Evolutionary conservation across 2,888 invertebrate genomes (phyloP).

Genomic region (Sarcophaga rosellei): DNA sequence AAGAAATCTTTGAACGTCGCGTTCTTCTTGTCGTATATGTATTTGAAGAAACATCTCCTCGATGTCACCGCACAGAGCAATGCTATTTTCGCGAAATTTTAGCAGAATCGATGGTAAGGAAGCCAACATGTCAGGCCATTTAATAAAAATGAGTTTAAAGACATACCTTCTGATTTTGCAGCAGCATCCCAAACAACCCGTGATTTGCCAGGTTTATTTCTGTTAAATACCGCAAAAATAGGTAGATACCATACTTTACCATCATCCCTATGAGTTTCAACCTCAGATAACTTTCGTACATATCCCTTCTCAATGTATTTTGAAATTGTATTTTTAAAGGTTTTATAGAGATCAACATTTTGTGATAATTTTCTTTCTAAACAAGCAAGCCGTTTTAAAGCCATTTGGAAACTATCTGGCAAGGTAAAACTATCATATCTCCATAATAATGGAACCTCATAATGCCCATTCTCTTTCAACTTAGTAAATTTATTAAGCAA

Average conservation of each 20-base stretch:
- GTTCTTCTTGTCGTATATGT: background rate
- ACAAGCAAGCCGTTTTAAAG: conserved; percentile 34
- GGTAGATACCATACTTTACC: conserved; percentile 37
- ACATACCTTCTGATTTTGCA: conserved; percentile 38
- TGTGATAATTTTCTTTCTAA: conserved; percentile 21
- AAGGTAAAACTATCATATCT: background rate
- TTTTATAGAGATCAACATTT: background rate
- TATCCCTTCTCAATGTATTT: conserved; percentile 37
- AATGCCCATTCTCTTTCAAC: conserved; percentile 21
- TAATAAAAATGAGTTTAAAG: conserved; percentile 39
- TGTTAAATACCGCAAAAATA: conserved; percentile 29
- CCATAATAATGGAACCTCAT: conserved; percentile 34
- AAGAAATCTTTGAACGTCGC: too few relatives aligned
- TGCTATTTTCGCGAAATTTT: conserved; percentile 18
- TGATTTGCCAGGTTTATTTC: conserved; percentile 44
- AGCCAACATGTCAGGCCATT: conserved; percentile 41
- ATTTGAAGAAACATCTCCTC: conserved; percentile 43
- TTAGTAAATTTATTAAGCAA: conserved; percentile 13
- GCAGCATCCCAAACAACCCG: conserved; percentile 61
- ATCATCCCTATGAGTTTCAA: conserved; percentile 11
- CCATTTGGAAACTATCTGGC: conserved; percentile 35
- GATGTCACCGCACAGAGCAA: conserved; percentile 19
- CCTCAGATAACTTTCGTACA: conserved; percentile 27
- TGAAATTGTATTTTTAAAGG: conserved; percentile 41
- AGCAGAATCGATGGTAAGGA: conserved; percentile 15